Evolutionary conservation across 2,113 vertebrate species (phyloP), one percentile per base, ranked within the genome.

Genomic region (Leptobrachium leishanense): DNA sequence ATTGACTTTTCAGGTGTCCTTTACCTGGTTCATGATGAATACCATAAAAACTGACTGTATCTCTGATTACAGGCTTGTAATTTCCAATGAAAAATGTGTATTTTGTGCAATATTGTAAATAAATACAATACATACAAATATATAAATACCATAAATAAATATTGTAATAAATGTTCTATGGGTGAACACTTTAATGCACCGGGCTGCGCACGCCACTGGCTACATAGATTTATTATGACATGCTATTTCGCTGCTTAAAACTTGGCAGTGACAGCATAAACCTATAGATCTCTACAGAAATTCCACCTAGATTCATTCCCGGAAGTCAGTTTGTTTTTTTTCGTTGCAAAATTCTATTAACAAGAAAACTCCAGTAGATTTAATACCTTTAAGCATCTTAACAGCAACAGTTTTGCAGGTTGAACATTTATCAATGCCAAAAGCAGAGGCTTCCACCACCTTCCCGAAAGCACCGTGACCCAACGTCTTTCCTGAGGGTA

Each of bases 331-430:
- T 6, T 54, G 50, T 11, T 6, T 6, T 11, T 54, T 66, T 66
- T 2, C 31, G 1, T 66, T 66, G 64, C 11, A 5, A 5, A 39
- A 39, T 68, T 68, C 7, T 43, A 10, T 39, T 12, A 54, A 46
- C 10, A 63, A 44, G 40, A 9, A 6, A 40, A 46, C 83, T 82
- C 82, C 82, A 5, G 84, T 81, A 84, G 82, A 79, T 82, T 69
- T 84, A 73, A 87, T 91, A 98, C 96, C 96, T 96, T 98, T 98
- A 59, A 98, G 92, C 96, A 98, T 98, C 93, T 98, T 98, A 84
- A 98, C 96, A 15, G 96, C 96, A 81, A 97, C 96, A 6, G 94
- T 98, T 93, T 98, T 98, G 92, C 95, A 98, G 82, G 96, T 98
- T 54, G 96, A 98, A 81, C 95, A 90, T 88, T 96, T 98, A 91